Conservation (phyloP, 2,113 vertebrate genomes). For the Zeus faber region DNA sequence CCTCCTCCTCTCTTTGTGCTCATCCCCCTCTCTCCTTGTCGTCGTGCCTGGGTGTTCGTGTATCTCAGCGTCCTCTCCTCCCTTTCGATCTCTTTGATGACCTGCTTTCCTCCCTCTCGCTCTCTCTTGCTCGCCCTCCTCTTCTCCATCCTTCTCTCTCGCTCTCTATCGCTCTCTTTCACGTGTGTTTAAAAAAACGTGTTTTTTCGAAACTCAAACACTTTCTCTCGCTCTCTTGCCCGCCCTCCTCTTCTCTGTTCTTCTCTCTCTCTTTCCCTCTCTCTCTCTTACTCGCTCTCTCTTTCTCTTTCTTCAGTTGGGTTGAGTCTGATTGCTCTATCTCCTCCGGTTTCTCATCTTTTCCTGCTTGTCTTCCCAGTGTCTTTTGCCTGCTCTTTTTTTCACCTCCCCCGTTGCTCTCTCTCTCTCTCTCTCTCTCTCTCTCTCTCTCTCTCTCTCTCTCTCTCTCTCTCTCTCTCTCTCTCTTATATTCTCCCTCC, state of each 20-base stretch:
- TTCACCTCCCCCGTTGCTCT: conserved; percentile 22
- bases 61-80: too few relatives aligned
- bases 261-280: neutral
- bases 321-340: too few relatives aligned
- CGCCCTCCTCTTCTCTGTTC: conserved; percentile 2
- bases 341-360: neutral
- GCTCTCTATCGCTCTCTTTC: neutral
- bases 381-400: neutral
- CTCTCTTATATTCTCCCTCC: neutral
- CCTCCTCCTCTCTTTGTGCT: too few relatives aligned
- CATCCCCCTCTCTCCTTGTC: too few relatives aligned
- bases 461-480: conserved; percentile 26
- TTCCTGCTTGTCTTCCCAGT: conserved; percentile 19
- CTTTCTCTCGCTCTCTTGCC: neutral
- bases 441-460: conserved; percentile 18
- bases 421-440: conserved; percentile 21
- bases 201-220: too few relatives aligned
- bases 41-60: too few relatives aligned
- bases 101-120: too few relatives aligned
- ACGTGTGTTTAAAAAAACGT: too few relatives aligned
- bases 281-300: conserved; percentile 8
- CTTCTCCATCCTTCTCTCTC: neutral
- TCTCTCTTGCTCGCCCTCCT: too few relatives aligned
- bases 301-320: conserved; percentile 11
- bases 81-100: too few relatives aligned